These are phyloP conservation scores for Euphonia xanthogaster DNA, from an alignment of 2,797 vertebrate species.

Conservation along the genomic window DNA sequence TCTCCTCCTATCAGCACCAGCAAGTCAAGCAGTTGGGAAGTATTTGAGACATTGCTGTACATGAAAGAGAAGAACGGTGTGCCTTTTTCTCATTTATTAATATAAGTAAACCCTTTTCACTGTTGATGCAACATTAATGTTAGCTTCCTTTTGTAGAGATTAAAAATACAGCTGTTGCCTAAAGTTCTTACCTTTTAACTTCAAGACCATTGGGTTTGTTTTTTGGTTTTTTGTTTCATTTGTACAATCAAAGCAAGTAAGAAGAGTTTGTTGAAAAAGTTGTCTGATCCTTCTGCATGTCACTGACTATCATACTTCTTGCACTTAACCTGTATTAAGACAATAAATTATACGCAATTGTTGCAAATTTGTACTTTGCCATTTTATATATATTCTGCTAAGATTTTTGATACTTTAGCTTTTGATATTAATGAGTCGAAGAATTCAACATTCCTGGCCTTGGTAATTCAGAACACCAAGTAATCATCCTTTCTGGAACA, in stretches of 20 bases:
- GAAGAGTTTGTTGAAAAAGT: neutral
- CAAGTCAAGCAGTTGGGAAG: neutral
- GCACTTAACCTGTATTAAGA: neutral
- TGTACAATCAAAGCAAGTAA: neutral
- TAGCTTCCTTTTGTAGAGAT: neutral
- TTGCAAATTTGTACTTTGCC: neutral
- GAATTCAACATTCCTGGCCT: neutral
- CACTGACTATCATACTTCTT: neutral
- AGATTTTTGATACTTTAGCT: neutral
- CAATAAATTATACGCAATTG: neutral
- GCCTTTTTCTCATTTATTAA: neutral
- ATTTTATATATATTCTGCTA: neutral
- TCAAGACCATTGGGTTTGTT: fast-evolving
- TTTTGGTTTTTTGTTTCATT: neutral
- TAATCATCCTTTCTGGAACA: neutral
- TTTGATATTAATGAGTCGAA: neutral
- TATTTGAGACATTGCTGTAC: neutral
- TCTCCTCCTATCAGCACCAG: constrained; percentile 12
- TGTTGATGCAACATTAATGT: neutral
- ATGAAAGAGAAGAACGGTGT: neutral
- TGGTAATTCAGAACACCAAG: neutral
- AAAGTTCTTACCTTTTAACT: neutral
- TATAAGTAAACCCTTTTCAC: neutral
- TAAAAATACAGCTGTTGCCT: neutral
- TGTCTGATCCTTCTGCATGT: neutral